phyloP scores from a whole-genome alignment of 2,113 vertebrate genomes.

The Mormyrus lacerda region DNA sequence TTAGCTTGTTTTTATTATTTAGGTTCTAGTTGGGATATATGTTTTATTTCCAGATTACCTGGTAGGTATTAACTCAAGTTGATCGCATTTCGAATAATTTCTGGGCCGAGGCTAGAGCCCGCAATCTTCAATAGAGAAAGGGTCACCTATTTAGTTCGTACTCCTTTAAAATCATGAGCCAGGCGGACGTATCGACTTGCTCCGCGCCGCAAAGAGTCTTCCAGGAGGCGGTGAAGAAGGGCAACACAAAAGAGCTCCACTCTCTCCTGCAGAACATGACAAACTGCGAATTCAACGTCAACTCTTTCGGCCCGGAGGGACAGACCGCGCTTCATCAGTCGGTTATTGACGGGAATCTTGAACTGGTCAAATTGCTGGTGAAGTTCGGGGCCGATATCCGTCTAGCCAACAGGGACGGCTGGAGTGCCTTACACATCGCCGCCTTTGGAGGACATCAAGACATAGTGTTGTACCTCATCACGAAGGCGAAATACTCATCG shows the following conservation, averaged over 20 bases:
- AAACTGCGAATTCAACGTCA: slow-evolving; percentile 78
- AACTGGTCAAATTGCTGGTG: slow-evolving; percentile 78
- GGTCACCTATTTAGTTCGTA: too few relatives aligned
- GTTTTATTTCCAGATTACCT: not conserved
- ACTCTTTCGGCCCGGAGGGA: slow-evolving; percentile 78
- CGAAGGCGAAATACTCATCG: slow-evolving; percentile 75
- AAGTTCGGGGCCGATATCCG: slow-evolving; percentile 80
- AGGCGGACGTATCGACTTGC: slow-evolving; percentile 63
- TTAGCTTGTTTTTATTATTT: not conserved
- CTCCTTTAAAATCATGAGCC: slow-evolving; percentile 32
- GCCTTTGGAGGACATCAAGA: slow-evolving; percentile 81
- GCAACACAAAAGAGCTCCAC: slow-evolving; percentile 74
- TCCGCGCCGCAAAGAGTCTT: slow-evolving; percentile 67
- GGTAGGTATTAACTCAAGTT: not conserved
- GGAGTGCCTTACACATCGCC: slow-evolving; percentile 82
- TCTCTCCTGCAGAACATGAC: slow-evolving; percentile 75
- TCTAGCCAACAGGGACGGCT: slow-evolving; percentile 77
- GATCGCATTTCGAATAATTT: not conserved
- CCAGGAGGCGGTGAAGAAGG: slow-evolving; percentile 75
- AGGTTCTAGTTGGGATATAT: not conserved
- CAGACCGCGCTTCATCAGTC: slow-evolving; percentile 80
- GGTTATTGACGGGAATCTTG: slow-evolving; percentile 77
- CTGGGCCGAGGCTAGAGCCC: not conserved
- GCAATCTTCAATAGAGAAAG: not conserved
- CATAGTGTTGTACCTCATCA: slow-evolving; percentile 81